A percentile compares a stretch with the other conserved stretches of the same genome.
Evolutionary conservation across 2,113 vertebrate species (phyloP).

Genomic region (Pelmatolapia mariae): DNA sequence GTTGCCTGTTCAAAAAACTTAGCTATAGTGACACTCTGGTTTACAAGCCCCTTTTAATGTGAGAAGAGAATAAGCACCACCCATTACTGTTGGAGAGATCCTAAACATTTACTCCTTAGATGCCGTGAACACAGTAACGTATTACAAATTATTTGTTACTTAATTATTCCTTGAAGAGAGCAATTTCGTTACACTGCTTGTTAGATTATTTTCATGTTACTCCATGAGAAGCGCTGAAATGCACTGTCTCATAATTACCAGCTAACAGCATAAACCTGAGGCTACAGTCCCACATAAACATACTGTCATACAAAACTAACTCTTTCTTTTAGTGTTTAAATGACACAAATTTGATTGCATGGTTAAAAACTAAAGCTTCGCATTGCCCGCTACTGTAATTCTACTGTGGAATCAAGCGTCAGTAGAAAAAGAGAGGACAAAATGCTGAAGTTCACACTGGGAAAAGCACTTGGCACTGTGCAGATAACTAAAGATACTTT

Average conservation of each 20-base stretch:
- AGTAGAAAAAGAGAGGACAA: background rate
- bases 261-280: background rate
- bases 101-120: fast-evolving
- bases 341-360: background rate
- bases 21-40: background rate
- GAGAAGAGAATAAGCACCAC: background rate
- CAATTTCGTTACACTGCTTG: background rate
- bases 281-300: background rate
- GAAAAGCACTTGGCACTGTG: fast-evolving
- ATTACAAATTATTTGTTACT: background rate
- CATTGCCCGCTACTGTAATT: fast-evolving
- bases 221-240: background rate
- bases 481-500: background rate
- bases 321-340: background rate
- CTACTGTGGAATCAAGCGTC: background rate
- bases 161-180: background rate
- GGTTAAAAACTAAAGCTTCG: background rate
- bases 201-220: background rate
- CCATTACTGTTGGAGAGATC: background rate
- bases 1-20: background rate
- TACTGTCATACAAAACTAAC: fast-evolving
- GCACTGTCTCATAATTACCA: background rate
- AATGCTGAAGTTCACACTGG: background rate
- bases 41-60: background rate
- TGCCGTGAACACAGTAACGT: fast-evolving